Percentiles rank a stretch among this genome's conserved stretches.
Conservation (phyloP, 2,888 invertebrate genomes). For the Masnerella sp. region DNA sequence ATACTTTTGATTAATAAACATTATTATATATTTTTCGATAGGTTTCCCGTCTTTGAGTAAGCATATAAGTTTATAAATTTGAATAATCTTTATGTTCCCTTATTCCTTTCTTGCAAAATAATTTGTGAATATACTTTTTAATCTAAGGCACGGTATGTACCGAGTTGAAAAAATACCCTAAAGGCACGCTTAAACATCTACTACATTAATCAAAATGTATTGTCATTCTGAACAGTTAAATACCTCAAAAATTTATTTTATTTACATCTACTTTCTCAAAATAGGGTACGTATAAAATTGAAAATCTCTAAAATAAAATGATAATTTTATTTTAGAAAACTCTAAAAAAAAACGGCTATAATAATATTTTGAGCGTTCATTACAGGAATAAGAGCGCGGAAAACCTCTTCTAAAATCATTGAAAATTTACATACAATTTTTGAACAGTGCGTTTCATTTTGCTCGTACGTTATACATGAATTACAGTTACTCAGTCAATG, state of each 20-base stretch:
- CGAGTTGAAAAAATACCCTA: conserved; percentile 67
- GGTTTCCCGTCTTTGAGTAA: conserved; percentile 37
- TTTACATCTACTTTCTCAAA: conserved; percentile 12
- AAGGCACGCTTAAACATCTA: conserved; percentile 68
- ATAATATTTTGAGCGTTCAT: conserved; percentile 57
- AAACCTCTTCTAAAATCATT: conserved; percentile 58
- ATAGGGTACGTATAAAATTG: background rate
- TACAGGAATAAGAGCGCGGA: conserved; percentile 66
- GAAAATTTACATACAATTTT: conserved; percentile 33
- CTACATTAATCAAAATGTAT: conserved; percentile 63
- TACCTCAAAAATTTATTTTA: conserved; percentile 1
- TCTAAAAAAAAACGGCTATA: conserved; percentile 13
- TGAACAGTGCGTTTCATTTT: background rate
- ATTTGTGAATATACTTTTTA: conserved; percentile 41
- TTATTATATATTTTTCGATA: conserved; percentile 19
- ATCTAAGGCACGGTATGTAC: conserved; percentile 75
- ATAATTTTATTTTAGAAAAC: no score
- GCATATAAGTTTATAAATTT: background rate
- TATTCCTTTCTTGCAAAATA: conserved; percentile 51
- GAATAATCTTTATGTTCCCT: conserved; percentile 34
- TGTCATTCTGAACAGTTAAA: conserved; percentile 18
- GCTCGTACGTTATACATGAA: conserved; percentile 5
- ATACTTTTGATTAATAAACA: conserved; percentile 16
- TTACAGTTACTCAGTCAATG: background rate
- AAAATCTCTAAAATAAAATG: conserved; percentile 9